phyloP scores from a whole-genome alignment of 2,797 vertebrate genomes.

The Scarus forsteni region DNA sequence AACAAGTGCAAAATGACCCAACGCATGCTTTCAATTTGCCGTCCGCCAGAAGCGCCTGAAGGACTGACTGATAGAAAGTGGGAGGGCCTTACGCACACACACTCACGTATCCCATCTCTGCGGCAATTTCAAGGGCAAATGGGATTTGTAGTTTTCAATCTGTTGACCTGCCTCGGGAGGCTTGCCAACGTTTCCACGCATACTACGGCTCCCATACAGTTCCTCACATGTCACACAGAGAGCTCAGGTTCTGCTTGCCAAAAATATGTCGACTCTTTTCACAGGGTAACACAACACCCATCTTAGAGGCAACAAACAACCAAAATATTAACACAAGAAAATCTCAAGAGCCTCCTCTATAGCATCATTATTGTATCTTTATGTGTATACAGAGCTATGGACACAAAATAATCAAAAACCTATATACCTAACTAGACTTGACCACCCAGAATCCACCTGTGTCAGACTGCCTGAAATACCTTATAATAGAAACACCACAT shows the following conservation, averaged over 20 bases:
- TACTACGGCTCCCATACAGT: constrained; percentile 10
- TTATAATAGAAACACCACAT: constrained; percentile 4
- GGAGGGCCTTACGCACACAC: constrained; percentile 38
- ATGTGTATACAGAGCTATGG: neutral
- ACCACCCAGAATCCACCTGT: neutral
- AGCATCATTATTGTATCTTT: constrained; percentile 1
- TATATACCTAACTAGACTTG: neutral
- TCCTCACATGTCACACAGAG: constrained; percentile 12
- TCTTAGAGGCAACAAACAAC: neutral
- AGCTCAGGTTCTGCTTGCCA: constrained; percentile 19
- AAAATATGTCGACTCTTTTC: neutral
- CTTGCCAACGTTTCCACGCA: neutral
- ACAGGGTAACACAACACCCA: constrained; percentile 8
- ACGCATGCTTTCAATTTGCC: constrained; percentile 32
- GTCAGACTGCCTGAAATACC: neutral
- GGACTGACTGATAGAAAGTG: constrained; percentile 40
- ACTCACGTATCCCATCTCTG: constrained; percentile 34
- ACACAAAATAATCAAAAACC: neutral
- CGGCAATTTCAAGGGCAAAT: constrained; percentile 62
- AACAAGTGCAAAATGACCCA: constrained; percentile 30
- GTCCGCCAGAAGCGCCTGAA: constrained; percentile 41
- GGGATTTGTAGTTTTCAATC: constrained; percentile 68
- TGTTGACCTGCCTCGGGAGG: neutral
- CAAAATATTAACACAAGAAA: neutral
- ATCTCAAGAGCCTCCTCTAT: neutral